Evolutionary conservation across 2,888 invertebrate species (phyloP).

Genomic region (Ptychoptera contaminata): DNA sequence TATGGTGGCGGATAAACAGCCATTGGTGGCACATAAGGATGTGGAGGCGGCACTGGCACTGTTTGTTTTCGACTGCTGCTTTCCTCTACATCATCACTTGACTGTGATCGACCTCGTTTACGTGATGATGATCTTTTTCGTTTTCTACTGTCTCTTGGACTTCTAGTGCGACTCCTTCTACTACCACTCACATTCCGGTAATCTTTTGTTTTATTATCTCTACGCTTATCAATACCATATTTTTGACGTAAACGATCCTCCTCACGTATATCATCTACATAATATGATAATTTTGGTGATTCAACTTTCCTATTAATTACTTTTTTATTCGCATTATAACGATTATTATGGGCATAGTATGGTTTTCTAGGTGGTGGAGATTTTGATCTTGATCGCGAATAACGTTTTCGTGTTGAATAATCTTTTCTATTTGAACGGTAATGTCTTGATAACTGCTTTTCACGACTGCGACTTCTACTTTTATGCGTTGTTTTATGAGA

Average conservation of each 20-base stretch:
- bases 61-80: neutral
- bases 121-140: neutral
- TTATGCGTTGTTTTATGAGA: no score
- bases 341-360: neutral
- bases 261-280: neutral
- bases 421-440: no score
- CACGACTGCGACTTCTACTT: no score
- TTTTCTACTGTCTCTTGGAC: neutral
- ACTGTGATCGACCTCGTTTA: neutral
- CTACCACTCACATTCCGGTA: neutral
- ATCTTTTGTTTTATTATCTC: neutral
- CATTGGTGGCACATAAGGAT: neutral
- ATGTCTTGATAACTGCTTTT: no score
- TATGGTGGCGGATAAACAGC: neutral
- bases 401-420: no score
- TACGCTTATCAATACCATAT: neutral
- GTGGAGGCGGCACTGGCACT: neutral
- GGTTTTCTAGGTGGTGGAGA: neutral
- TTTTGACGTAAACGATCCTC: conserved; percentile 1
- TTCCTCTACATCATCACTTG: neutral
- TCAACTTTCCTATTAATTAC: neutral
- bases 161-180: no score
- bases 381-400: neutral
- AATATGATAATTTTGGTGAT: conserved; percentile 1
- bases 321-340: conserved; percentile 1